Base-by-base conservation (phyloP, 2,113 vertebrate genomes). In the Hydrolagus affinis region DNA sequence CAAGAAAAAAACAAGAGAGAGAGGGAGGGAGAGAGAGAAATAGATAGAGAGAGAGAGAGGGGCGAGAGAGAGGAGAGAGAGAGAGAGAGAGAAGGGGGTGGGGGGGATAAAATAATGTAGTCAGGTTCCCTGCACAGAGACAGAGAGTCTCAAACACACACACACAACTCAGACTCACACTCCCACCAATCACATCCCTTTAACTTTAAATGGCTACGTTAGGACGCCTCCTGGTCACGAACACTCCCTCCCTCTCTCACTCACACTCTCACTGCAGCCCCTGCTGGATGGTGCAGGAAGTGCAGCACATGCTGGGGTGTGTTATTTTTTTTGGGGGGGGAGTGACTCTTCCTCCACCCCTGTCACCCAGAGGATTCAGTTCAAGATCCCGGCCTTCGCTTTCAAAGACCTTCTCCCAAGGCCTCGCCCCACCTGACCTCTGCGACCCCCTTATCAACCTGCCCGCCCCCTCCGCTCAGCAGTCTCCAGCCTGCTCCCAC, bases 81-180 rank as follows among this genome's bases (percentile, higher is more conserved):
- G 44, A 44, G 44, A 44, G 44, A 44, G 44, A 44, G 6, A 44
- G 44, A 44, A 44, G 44, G 44, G 62, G 19, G 30, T 83, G 15
- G 60, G 71, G 59, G 77, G 62, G 19, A 66, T 83, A 83, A 83
- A 83, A 83, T 83, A 83, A 83, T 83, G 60, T 83, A 32, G 78
- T 83, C 78, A 83, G 23, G 78, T 83, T 83, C 25, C 30, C 60
- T 83, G 60, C 60, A 75, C 44, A 32, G 74, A 77, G 78, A 80
- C 78, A 66, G 78, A 28, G 78, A 59, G 44, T 77, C 75, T 77
- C 75, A 57, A 57, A 77, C 75, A 77, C 75, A 77, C 75, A 76
- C 74, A 77, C 75, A 77, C 75, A 77, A 57, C 60, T 83, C 78
- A 19, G 15, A 28, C 78, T 32, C 62, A 7, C 60, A 83, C 78